These are phyloP conservation scores for Dunckerocampus dactyliophorus DNA, from an alignment of 2,113 vertebrate genomes.

Conservation along the genomic window DNA sequence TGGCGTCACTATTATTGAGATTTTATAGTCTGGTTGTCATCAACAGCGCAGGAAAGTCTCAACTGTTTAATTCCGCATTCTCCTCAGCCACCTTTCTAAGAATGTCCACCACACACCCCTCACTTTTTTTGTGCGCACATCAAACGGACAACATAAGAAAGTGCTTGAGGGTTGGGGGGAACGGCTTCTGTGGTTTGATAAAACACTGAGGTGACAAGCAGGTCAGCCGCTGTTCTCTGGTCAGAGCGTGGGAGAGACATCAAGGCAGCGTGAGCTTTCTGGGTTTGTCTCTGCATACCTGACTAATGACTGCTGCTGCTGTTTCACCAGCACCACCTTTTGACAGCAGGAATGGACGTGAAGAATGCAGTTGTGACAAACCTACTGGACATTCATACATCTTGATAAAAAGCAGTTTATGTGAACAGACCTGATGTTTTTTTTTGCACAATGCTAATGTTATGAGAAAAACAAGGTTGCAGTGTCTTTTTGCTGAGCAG, in stretches of 20 bases:
- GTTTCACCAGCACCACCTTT: conserved; percentile 51
- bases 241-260: conserved; percentile 54
- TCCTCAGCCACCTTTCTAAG: background rate
- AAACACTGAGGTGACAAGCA: conserved; percentile 57
- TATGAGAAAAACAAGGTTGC: no score
- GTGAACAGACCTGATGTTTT: background rate
- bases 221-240: conserved; percentile 53
- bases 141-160: conserved; percentile 28
- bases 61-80: background rate
- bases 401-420: background rate
- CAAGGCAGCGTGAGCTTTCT: conserved; percentile 40
- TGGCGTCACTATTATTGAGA: no score
- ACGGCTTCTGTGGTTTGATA: conserved; percentile 45
- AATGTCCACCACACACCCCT: conserved; percentile 27
- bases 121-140: conserved; percentile 33
- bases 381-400: background rate
- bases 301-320: conserved; percentile 66
- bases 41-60: no score
- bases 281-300: conserved; percentile 63
- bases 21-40: no score
- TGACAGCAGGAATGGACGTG: conserved; percentile 60
- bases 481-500: background rate
- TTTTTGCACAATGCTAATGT: background rate
- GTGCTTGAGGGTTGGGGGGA: conserved; percentile 13
- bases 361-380: background rate